Base-by-base conservation (phyloP, 2,888 invertebrate genomes). In the Erebia palarica region DNA sequence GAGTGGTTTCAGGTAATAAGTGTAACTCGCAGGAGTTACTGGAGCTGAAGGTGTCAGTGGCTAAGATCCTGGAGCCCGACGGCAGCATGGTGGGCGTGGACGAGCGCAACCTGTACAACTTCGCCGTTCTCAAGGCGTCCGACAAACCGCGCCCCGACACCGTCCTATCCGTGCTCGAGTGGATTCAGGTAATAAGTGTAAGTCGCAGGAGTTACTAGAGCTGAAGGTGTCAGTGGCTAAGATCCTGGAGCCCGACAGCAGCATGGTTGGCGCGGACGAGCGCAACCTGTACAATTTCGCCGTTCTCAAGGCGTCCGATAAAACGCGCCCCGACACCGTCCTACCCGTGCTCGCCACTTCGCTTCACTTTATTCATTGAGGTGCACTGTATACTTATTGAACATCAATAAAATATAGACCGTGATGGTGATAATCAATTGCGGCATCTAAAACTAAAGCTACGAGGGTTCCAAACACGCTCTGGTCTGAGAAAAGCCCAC, bases 51-150 rank as follows among this genome's bases (percentile, higher is more conserved):
- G 83, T 90, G 0, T 86, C 91, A 1, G 81, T 93, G 11, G 98
- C 97, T 83, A 99, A 99, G 95, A 98, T 99, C 73, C 94, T 99
- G 82, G 99, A 99, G 3, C 97, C 98, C 0, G 99, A 99, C 82
- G 97, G 99, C 95, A 97, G 97, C 75, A 98, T 99, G 65, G 92
- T 99, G 55, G 98, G 99, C 3, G 98, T 99, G 82, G 98, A 98
- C 82, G 96, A 98, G n/a, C 96, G 96, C 78, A 97, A 98, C 81
- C 96, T 99, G 95, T 99, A 99, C 88, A 96, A 97, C 82, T 99
- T 99, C 87, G 97, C 99, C 1, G 72, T 96, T 0, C 95, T 96
- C 69, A 94, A 98, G 67, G 98, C 99, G 82, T 80, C 96, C 94
- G 83, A 96, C 95, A 82, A 71, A 44, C 90, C 97, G 7, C 96